Base-by-base conservation (phyloP, 2,113 vertebrate genomes). In the Myanophis thanlyinensis region DNA sequence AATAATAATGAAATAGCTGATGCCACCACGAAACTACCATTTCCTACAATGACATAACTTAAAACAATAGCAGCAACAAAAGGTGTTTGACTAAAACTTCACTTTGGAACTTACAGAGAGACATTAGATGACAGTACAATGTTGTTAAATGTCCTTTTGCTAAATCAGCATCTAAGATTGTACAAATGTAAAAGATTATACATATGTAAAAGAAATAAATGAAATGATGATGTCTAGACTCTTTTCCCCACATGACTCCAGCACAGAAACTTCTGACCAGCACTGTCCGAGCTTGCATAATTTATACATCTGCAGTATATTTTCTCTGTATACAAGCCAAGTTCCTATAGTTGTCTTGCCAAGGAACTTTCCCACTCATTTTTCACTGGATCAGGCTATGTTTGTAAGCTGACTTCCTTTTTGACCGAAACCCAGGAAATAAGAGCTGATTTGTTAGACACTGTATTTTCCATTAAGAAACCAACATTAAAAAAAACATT, bases 281-380 rank as follows among this genome's bases (percentile, higher is more conserved):
- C 89, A 49, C 94, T 93, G 48, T 97, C 94, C 92, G 93, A 96
- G 94, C 90, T 93, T 96, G 91, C 27, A 25, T 95, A 95, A 97
- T 97, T 97, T 97, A 97, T 96, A 94, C 88, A 96, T 95, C 91
- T 95, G 95, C 86, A 92, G 93, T 20, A 3, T 97, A 95, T 97
- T 97, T 98, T 96, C 94, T 93, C 95, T 97, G 96, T 93, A 93
- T 25, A 49, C 67, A 91, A 91, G 96, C 96, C 98, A 98, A 97
- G 88, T 97, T 96, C 87, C 92, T 94, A 62, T 51, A 44, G 91
- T 53, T 91, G 87, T 89, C 54, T 95, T 97, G 97, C 97, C 97
- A 97, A 95, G 94, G 73, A 95, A 89, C 93, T 96, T 95, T 96
- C 95, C 92, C 91, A 95, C 94, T 95, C 9, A 2, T 88, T 96